phyloP scores from a whole-genome alignment of 2,113 vertebrate species.

The Lagopus leucura region DNA sequence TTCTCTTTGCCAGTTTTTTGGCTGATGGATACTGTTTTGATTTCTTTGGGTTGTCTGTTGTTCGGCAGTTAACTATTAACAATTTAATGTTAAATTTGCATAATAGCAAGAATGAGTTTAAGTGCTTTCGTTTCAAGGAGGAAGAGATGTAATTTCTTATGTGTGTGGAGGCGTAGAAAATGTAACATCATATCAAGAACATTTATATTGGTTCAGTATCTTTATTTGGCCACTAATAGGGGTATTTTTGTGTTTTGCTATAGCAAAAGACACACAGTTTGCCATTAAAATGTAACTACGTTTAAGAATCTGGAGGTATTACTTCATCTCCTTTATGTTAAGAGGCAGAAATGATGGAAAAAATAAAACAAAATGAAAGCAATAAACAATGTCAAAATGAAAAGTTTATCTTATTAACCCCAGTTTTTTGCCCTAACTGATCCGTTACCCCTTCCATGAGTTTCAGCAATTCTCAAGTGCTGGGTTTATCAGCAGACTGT shows the following conservation, averaged over 20 bases:
- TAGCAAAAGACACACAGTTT: not conserved
- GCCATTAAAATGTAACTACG: not conserved
- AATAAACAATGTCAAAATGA: not conserved
- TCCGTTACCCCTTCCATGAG: not conserved
- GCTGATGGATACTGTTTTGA: not conserved
- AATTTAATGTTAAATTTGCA: constrained; percentile 36
- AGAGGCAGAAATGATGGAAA: not conserved
- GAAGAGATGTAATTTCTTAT: not conserved
- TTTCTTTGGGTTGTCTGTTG: constrained; percentile 12
- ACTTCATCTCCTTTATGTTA: not conserved
- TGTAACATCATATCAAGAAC: not conserved
- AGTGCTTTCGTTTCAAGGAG: not conserved
- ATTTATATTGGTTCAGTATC: not conserved
- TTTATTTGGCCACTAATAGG: not conserved
- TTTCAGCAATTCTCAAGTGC: not conserved
- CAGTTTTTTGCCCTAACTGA: not conserved
- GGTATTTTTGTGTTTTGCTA: not conserved
- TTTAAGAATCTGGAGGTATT: not conserved
- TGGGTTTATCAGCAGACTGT: not conserved
- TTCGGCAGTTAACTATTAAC: constrained; percentile 35
- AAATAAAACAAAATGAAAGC: not conserved
- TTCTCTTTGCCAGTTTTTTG: not conserved
- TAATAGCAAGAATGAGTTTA: constrained; percentile 3
- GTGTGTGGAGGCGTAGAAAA: not conserved
- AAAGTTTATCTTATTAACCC: not conserved